Base-by-base conservation (phyloP, 2,888 invertebrate species). In the Pammene aurita region DNA sequence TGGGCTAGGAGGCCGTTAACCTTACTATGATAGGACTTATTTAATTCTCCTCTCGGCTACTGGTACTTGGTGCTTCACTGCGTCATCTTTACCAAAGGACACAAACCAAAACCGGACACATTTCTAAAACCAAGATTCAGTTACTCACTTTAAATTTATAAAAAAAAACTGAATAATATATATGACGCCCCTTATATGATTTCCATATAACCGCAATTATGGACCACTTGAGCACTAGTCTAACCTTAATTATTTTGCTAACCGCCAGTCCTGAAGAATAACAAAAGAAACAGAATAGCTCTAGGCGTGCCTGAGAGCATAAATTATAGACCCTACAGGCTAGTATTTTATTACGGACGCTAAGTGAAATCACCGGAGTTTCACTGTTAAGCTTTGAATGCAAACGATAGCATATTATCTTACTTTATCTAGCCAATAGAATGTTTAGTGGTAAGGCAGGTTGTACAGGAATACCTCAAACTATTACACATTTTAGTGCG, bases 281-380 rank as follows among this genome's bases (percentile, higher is more conserved):
- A 64, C 67, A 70, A 75, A 75, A 75, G 76, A 76, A 79, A 77
- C 76, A 73, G 69, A 71, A 70, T 42, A 48, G 52, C 66, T 52
- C 11, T 18, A 52, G 64, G 68, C 70, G 55, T 57, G 72, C 70
- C 72, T 69, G 54, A 38, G 41, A 68, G 68, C 70, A 81, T 82
- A 83, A 81, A 82, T 82, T 81, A n/a, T n/a, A 76, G 76, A 74
- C 75, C 74, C 75, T 67, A 74, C 72, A 71, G 72, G 72, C 66
- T 75, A 76, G 77, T 76, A 78, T 80, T 84, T 84, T 81, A 82
- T 83, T 78, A 76, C 71, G 63, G 69, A 71, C 67, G 72, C 72
- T 72, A 67, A 74, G 79, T 73, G 76, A 78, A 78, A 79, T 76
- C 75, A 58, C 62, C 63, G 71, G 67, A 73, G 73, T 77, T 77